A percentile compares a stretch with the other conserved stretches of the same genome.
Evolutionary conservation across 2,888 invertebrate genomes (phyloP).

Genomic region (Acholoe squamosa): DNA sequence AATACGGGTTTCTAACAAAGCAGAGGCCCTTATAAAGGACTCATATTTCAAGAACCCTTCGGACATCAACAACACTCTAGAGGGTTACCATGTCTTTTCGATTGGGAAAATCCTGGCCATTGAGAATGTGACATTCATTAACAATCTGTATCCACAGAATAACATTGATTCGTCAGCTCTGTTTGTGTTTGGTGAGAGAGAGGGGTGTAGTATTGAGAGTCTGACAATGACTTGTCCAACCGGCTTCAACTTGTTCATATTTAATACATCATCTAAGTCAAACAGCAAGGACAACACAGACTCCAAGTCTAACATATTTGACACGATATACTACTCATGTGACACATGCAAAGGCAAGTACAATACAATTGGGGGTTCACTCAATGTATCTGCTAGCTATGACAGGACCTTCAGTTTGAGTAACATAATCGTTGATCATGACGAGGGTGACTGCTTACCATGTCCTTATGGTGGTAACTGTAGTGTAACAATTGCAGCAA

Average conservation of each 20-base stretch:
- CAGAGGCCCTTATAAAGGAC: not conserved
- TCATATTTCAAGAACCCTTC: not conserved
- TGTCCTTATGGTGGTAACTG: slow-evolving; percentile 58
- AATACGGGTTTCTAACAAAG: not conserved
- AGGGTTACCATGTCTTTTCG: slow-evolving; percentile 34
- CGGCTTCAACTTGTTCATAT: not conserved
- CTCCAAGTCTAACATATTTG: not conserved
- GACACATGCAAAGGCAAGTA: slow-evolving; percentile 40
- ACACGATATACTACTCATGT: slow-evolving; percentile 36
- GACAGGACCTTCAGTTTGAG: not conserved
- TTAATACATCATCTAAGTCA: slow-evolving; percentile 30
- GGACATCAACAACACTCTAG: slow-evolving; percentile 8
- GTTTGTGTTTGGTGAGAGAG: not conserved
- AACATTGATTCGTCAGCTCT: slow-evolving; percentile 13
- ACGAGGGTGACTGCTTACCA: slow-evolving; percentile 24
- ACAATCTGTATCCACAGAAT: not conserved
- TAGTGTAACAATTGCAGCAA: not conserved
- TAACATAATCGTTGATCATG: not conserved
- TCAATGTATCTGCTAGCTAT: not conserved
- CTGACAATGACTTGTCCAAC: slow-evolving; percentile 16
- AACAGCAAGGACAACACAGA: not conserved
- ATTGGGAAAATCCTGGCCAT: not conserved
- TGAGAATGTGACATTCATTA: not conserved
- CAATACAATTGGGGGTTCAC: not conserved
- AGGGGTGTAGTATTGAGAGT: not conserved